These are phyloP conservation scores for Maccullochella peelii DNA, from an alignment of 2,113 vertebrate genomes.

Conservation along the genomic window DNA sequence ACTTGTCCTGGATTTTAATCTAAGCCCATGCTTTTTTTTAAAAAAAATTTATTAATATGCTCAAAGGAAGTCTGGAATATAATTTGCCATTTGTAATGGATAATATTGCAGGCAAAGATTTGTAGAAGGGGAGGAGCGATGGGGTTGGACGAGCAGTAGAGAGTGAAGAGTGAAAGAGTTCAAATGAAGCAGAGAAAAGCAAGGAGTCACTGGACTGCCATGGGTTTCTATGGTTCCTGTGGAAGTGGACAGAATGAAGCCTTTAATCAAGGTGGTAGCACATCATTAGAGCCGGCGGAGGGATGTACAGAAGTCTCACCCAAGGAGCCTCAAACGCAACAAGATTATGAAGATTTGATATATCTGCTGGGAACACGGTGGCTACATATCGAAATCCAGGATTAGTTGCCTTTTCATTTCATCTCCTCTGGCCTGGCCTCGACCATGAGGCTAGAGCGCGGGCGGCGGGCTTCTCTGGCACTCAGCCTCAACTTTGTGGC, in stretches of 20 bases:
- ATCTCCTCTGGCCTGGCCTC: slow-evolving; percentile 63
- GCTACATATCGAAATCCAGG: slow-evolving; percentile 72
- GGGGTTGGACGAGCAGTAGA: slow-evolving; percentile 18
- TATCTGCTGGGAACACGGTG: slow-evolving; percentile 68
- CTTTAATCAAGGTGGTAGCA: slow-evolving; percentile 28
- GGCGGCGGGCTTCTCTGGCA: slow-evolving; percentile 85
- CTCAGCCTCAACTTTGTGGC: slow-evolving; percentile 88
- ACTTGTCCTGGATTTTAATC: slow-evolving; percentile 70
- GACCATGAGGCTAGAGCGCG: slow-evolving; percentile 81
- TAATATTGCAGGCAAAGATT: slow-evolving; percentile 66
- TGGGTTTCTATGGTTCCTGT: slow-evolving; percentile 38
- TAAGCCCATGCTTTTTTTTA: slow-evolving; percentile 52
- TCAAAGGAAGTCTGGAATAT: slow-evolving; percentile 61
- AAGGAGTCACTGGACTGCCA: slow-evolving; percentile 5
- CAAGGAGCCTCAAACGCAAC: slow-evolving; percentile 66
- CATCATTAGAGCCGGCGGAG: slow-evolving; percentile 21
- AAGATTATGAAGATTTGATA: slow-evolving; percentile 82
- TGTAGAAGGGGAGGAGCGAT: slow-evolving; percentile 70
- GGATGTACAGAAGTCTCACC: slow-evolving; percentile 46
- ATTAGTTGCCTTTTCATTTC: slow-evolving; percentile 76
- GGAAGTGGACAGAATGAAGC: slow-evolving; percentile 23
- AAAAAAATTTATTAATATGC: slow-evolving; percentile 58
- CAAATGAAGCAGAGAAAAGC: slow-evolving; percentile 27
- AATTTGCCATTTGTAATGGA: slow-evolving; percentile 79
- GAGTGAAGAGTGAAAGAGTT: slow-evolving; percentile 3